Base-by-base conservation (phyloP, 23 tunicate genomes). In the Styela plicata region DNA sequence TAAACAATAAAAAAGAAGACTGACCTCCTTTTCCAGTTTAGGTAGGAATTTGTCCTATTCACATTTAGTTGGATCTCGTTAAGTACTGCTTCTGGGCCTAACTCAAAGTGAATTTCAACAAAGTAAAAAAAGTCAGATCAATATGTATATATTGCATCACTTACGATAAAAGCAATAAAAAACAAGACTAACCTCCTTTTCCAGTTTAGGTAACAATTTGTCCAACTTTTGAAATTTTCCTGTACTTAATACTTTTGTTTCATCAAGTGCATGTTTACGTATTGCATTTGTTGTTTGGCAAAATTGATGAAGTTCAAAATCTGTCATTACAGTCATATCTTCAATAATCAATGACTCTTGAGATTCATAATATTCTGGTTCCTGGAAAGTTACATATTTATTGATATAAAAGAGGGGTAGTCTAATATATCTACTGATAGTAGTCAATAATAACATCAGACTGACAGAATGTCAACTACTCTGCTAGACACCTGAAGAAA, bases 271-370 rank as follows among this genome's bases (percentile, higher is more conserved):
- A 52, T 67, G 83, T 22, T 71, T 69, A 7, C 74, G 27, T 1
- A 91, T 77, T 7, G 79, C 57, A 3, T 44, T 52, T 35, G 69
- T 78, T 2, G 69, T 69, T 28, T 69, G 20, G 69, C 95, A 94
- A 19, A 92, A 80, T 1, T 76, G 73, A 52, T 95, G 96, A n/a
- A 96, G 52, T 69, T 96, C 97, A 79, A 91, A 96, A 79, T 96
- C 99, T 18, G 87, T 91, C 99, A 96, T 96, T 16, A 96, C 99
- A 76, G 91, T 83, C 92, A 96, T 84, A 79, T 96, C 99, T 52
- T 96, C 99, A 65, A 74, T 85, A 31, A 96, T 5, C 30, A 82
- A 83, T 22, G 29, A 31, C 78, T 82, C 97, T 62, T 84, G 77
- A 0, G 94, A 88, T 28, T 95, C 99, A 22, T 27, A 32, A 34